Conservation (phyloP, 2,888 invertebrate genomes). For the Leptopilina syphax region DNA sequence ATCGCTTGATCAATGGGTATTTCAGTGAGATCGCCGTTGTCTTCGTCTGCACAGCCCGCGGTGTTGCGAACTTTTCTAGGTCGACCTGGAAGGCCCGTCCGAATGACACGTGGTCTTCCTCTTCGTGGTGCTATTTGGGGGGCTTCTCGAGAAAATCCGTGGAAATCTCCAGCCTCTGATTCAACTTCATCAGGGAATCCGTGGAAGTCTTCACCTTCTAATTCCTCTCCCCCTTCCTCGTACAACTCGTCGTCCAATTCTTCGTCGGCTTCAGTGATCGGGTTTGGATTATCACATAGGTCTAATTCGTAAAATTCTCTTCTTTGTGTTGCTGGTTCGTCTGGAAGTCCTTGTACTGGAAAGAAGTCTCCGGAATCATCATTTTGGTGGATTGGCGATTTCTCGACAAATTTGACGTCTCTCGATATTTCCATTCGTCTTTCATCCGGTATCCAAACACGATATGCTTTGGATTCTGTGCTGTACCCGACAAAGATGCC, state of each 20-base stretch:
- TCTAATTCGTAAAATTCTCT: neutral
- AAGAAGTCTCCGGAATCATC: conserved; percentile 8
- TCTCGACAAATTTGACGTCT: conserved; percentile 51
- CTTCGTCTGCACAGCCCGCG: neutral
- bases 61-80: conserved; percentile 20
- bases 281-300: neutral
- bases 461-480: conserved; percentile 51
- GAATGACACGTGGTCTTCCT: conserved; percentile 16
- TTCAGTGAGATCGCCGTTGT: conserved; percentile 19
- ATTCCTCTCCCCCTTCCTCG: conserved; percentile 25
- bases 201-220: neutral
- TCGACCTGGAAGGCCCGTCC: conserved; percentile 1
- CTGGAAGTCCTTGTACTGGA: neutral
- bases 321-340: neutral
- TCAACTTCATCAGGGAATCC: too few species aligned
- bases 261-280: conserved; percentile 11
- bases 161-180: neutral
- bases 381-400: neutral
- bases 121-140: conserved; percentile 20
- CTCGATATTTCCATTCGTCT: conserved; percentile 48
- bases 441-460: conserved; percentile 51
- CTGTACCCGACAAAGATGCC: conserved; percentile 52
- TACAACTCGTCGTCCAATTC: conserved; percentile 16
- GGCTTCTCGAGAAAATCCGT: conserved; percentile 5
- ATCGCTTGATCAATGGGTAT: conserved; percentile 14